Evolutionary conservation across 2,797 vertebrate species (phyloP).

Genomic region (Danionella dracula): DNA sequence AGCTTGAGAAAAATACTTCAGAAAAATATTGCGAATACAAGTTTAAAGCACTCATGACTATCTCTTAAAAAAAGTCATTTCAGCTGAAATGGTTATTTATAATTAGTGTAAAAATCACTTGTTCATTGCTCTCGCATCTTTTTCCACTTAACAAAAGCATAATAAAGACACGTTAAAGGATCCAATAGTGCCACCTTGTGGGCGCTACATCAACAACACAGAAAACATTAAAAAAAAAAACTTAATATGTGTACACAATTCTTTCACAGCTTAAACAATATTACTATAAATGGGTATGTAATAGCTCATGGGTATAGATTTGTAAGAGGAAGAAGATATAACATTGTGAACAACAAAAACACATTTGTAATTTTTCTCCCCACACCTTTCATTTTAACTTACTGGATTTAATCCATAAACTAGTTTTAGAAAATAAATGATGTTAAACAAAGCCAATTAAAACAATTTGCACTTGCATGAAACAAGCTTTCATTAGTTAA

Average conservation of each 20-base stretch:
- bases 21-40: constrained; percentile 5
- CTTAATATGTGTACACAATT: neutral
- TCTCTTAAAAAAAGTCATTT: neutral
- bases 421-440: no score
- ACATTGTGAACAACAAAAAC: no score
- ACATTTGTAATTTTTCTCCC: no score
- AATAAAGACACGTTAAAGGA: neutral
- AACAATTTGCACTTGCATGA: no score
- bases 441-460: no score
- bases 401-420: no score
- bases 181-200: constrained; percentile 27
- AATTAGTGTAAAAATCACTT: neutral
- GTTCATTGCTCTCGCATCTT: neutral
- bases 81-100: neutral
- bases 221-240: neutral
- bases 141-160: neutral
- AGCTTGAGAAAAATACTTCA: constrained; percentile 9
- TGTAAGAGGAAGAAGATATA: neutral
- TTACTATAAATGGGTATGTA: neutral
- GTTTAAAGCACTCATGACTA: neutral
- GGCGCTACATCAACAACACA: neutral
- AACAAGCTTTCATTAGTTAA: no score
- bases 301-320: neutral
- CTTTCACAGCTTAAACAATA: neutral
- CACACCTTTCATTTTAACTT: no score